Conservation (phyloP, 2,888 invertebrate genomes). For the Acanthoscelides obtectus region DNA sequence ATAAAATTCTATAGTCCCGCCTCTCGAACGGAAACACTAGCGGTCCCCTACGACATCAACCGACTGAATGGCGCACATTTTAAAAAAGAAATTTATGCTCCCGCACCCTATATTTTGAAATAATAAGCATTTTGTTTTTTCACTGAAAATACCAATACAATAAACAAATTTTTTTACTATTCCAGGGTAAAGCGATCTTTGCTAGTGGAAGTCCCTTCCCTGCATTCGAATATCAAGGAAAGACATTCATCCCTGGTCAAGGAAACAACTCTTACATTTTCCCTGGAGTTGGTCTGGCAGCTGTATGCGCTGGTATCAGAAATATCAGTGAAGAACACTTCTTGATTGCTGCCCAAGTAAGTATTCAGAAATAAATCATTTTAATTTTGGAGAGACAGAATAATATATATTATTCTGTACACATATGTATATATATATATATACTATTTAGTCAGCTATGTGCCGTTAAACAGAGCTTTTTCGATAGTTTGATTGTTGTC, state of each 20-base stretch:
- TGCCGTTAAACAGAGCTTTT: neutral
- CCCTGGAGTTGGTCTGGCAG: slow-evolving; percentile 91
- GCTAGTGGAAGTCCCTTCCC: slow-evolving; percentile 96
- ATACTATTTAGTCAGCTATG: no score
- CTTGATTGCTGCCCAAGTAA: slow-evolving; percentile 82
- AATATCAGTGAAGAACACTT: slow-evolving; percentile 91
- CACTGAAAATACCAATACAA: neutral
- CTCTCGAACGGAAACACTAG: no score
- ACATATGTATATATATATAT: no score
- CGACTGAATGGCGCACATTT: no score
- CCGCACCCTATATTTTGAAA: no score
- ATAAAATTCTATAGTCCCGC: no score
- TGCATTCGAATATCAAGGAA: slow-evolving; percentile 75
- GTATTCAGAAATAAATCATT: no score
- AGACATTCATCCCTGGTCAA: slow-evolving; percentile 85
- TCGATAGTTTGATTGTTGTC: neutral
- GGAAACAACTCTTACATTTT: slow-evolving; percentile 98
- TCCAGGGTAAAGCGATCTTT: slow-evolving; percentile 84
- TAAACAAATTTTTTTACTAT: slow-evolving; percentile 6
- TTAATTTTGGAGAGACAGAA: no score
- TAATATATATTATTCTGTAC: no score
- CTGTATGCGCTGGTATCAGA: slow-evolving; percentile 81
- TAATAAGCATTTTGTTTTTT: no score
- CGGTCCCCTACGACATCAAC: no score
- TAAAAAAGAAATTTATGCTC: no score